phyloP scores from a whole-genome alignment of 2,797 vertebrate genomes.

The Alouatta caraya region DNA sequence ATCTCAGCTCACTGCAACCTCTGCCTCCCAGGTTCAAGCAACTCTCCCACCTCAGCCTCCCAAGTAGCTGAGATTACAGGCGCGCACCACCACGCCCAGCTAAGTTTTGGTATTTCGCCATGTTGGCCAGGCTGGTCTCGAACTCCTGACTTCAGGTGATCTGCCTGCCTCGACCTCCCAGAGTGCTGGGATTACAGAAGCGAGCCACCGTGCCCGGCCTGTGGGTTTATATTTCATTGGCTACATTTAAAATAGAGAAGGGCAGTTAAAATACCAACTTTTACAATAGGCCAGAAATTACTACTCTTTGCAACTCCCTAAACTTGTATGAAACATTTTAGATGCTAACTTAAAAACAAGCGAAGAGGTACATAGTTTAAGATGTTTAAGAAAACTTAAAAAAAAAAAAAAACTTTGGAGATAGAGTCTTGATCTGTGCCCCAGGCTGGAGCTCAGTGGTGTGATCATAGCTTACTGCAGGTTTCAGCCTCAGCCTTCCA shows the following conservation, averaged over 20 bases:
- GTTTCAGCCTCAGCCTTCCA: neutral
- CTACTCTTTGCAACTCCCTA: neutral
- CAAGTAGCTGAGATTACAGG: too few relatives aligned
- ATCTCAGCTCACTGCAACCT: too few relatives aligned
- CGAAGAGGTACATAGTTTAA: neutral
- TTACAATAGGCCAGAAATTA: neutral
- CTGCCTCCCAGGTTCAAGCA: too few relatives aligned
- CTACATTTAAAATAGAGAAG: neutral
- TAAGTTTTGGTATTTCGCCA: neutral
- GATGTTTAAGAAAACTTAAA: too few relatives aligned
- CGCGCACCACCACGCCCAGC: accelerated
- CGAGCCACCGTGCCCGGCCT: neutral
- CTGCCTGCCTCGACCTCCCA: neutral
- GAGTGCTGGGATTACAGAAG: neutral
- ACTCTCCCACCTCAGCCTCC: too few relatives aligned
- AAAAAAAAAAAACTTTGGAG: neutral
- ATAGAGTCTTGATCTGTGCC: neutral
- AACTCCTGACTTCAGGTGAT: neutral
- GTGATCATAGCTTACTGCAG: neutral
- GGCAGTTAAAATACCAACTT: neutral
- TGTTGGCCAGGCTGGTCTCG: neutral
- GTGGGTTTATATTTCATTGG: neutral
- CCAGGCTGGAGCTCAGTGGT: neutral
- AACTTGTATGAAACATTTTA: neutral
- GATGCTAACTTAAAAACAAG: neutral